Evolutionary conservation across 2,113 vertebrate genomes (phyloP), one percentile per base, ranked within the genome.

Genomic region (Anoura caudifer): DNA sequence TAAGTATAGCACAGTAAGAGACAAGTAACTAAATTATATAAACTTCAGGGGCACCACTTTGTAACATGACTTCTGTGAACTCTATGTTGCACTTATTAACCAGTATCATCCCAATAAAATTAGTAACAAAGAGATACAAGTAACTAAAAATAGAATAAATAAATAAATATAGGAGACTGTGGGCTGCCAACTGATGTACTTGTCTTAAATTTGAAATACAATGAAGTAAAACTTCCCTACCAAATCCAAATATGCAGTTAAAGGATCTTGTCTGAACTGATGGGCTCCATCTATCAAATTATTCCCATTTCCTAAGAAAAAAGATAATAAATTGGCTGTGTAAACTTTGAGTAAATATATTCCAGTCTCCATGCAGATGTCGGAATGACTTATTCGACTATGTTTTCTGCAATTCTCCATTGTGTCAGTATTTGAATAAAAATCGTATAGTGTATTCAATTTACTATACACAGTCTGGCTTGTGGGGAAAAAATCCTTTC

Each of bases 131-230:
- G 38, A 59, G 22, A 56, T 59, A 28, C 7, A 61, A 31, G 38
- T 38, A 43, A 80, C 17, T 52, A 59, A 86, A 22, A 17, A 28
- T 90, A 95, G 79, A 96, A 72, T 26, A 93, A 54, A 69, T 26
- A 93, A 54, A 69, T 26, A 94, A 54, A n/a, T 15, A 67, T 63
- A 94, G 87, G 56, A 91, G 65, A 94, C 56, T 75, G 38, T 38
- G 41, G 65, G 87, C 43, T 97, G 86, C 11, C 86, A 45, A 87
- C 31, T 94, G 63, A 95, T 92, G 54, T 43, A 17, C 43, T 97
- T 85, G 31, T 70, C 56, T 97, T 90, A 90, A 56, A 75, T 92
- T 38, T 82, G 80, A 97, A 91, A 63, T 69, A 94, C 89, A 96
- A 92, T 36, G 38, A 94, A 90, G 56, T 65, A 95, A 97, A 91